Evolutionary conservation across 2,888 invertebrate genomes (phyloP).

Genomic region (Phyllotreta striolata): DNA sequence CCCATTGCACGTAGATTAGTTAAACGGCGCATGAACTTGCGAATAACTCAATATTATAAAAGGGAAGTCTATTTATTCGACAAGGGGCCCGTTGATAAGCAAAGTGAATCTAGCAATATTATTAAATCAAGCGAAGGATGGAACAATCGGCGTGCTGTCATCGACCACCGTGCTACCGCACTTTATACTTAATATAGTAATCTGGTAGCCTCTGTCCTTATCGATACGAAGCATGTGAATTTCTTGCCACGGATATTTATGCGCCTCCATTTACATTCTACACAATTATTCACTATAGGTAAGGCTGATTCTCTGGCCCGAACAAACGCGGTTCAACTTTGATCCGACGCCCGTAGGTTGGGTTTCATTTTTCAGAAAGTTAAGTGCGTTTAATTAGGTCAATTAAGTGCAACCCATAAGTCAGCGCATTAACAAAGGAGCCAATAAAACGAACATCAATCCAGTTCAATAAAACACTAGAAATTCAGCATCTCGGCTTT

Average conservation of each 20-base stretch:
- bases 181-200: constrained; percentile 40
- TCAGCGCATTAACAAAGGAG: too few relatives aligned
- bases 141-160: constrained; percentile 37
- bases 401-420: too few relatives aligned
- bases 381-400: too few relatives aligned
- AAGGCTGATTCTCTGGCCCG: constrained; percentile 13
- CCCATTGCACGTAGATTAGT: too few relatives aligned
- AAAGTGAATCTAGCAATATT: constrained; percentile 38
- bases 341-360: constrained; percentile 1
- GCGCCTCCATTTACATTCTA: constrained; percentile 57
- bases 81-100: constrained; percentile 33
- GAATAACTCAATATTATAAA: background rate
- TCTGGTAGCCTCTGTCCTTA: constrained; percentile 31
- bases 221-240: constrained; percentile 46
- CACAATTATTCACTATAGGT: constrained; percentile 57
- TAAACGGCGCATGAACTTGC: too few relatives aligned
- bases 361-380: background rate
- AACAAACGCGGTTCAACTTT: background rate
- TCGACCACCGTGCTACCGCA: constrained; percentile 37
- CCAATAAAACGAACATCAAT: background rate
- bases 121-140: constrained; percentile 35
- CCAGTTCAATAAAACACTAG: constrained; percentile 21
- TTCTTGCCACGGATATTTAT: constrained; percentile 53
- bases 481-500: constrained; percentile 22
- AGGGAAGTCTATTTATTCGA: background rate